Conservation (phyloP, 2,797 vertebrate species). For the Amphiprion clarkii region DNA sequence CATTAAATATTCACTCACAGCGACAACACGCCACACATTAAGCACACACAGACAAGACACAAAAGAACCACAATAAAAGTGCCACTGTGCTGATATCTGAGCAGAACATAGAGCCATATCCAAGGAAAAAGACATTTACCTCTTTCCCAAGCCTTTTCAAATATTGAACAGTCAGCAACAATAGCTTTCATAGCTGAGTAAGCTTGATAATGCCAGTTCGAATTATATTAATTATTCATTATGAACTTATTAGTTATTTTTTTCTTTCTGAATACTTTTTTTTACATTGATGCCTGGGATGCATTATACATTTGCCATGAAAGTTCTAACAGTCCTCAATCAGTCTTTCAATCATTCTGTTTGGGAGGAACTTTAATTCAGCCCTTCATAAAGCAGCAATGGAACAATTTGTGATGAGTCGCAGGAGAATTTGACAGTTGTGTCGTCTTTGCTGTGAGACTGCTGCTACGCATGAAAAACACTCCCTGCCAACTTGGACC, state of each 20-base stretch:
- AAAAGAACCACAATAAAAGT: constrained; percentile 62
- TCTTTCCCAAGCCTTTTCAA: constrained; percentile 63
- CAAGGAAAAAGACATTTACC: constrained; percentile 50
- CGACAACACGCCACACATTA: constrained; percentile 73
- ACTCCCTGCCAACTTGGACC: constrained; percentile 66
- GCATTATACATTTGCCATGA: constrained; percentile 27
- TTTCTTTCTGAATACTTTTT: constrained; percentile 27
- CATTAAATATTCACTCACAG: constrained; percentile 82
- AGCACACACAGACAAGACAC: constrained; percentile 61
- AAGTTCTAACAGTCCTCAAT: constrained; percentile 44
- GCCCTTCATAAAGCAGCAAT: constrained; percentile 51
- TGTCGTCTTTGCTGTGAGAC: constrained; percentile 17
- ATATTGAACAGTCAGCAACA: constrained; percentile 66
- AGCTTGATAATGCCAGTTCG: constrained; percentile 56
- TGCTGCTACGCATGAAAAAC: constrained; percentile 65
- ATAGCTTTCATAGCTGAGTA: constrained; percentile 50
- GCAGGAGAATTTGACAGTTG: constrained; percentile 26
- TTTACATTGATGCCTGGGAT: constrained; percentile 20
- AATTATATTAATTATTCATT: constrained; percentile 71
- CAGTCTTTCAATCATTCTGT: constrained; percentile 38
- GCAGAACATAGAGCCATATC: constrained; percentile 29
- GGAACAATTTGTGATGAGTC: constrained; percentile 36
- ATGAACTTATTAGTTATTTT: constrained; percentile 50
- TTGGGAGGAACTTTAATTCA: constrained; percentile 57
- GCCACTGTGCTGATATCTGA: constrained; percentile 57